Evolutionary conservation across 2,113 vertebrate genomes (phyloP).

Genomic region (Mus spicilegus): DNA sequence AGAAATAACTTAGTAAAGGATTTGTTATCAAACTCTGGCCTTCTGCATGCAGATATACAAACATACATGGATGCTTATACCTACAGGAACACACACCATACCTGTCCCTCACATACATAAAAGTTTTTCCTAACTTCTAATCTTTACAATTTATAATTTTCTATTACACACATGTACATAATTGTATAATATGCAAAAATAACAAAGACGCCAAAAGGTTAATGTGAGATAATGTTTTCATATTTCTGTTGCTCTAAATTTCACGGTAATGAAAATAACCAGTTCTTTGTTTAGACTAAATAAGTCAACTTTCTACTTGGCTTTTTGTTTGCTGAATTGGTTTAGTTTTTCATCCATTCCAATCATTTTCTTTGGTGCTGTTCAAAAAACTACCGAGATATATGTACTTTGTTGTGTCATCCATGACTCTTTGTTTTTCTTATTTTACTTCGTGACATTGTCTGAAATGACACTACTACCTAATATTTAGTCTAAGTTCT

Average conservation of each 20-base stretch:
- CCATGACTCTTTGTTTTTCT: neutral
- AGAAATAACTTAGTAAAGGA: neutral
- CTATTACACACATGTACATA: no score
- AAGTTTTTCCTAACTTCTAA: neutral
- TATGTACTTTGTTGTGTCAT: neutral
- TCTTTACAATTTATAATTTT: neutral
- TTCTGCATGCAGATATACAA: neutral
- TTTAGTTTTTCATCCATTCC: neutral
- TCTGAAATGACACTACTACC: slow-evolving; percentile 18
- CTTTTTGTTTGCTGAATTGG: slow-evolving; percentile 27
- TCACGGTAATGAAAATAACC: slow-evolving; percentile 5
- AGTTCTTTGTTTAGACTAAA: neutral
- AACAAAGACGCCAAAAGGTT: neutral
- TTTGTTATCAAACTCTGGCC: neutral
- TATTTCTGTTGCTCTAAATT: slow-evolving; percentile 12
- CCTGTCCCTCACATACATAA: neutral
- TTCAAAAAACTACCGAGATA: neutral
- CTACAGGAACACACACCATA: neutral
- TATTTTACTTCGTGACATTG: neutral
- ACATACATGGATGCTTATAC: neutral
- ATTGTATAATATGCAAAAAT: no score
- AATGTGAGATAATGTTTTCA: neutral
- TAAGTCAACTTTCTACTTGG: neutral
- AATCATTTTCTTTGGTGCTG: neutral
- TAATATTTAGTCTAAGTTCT: neutral